Conservation (phyloP, 2,113 vertebrate species). For the Podilymbus podiceps region DNA sequence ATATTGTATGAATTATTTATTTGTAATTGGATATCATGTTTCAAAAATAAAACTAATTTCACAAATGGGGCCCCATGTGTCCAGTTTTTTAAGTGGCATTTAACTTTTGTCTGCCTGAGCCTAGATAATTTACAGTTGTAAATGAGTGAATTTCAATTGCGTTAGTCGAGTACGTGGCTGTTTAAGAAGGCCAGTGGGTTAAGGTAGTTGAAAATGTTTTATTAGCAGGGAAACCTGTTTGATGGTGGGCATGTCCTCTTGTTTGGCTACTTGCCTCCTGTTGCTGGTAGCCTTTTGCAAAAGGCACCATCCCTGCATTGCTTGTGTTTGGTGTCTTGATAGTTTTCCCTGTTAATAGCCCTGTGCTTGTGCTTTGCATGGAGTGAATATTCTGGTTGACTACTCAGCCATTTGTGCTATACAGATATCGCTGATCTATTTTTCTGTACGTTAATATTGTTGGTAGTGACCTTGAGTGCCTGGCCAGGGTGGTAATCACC, state of each 20-base stretch:
- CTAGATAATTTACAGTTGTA: neutral
- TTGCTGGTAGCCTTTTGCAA: too few relatives aligned
- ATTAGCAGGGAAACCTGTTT: too few relatives aligned
- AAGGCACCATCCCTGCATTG: neutral
- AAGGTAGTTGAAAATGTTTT: neutral
- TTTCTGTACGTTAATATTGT: neutral
- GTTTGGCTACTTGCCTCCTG: fast-evolving
- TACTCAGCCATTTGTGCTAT: fast-evolving
- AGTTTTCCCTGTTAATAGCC: neutral
- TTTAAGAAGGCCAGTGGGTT: too few relatives aligned
- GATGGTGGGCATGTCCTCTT: neutral
- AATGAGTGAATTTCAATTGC: neutral
- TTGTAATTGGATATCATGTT: conserved; percentile 77
- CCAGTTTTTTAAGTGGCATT: neutral
- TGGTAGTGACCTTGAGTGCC: neutral
- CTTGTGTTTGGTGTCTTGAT: too few relatives aligned
- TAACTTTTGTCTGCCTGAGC: neutral
- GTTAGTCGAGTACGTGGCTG: neutral
- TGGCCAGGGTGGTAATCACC: neutral
- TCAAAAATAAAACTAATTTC: conserved; percentile 75
- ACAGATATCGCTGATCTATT: neutral
- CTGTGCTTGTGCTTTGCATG: neutral
- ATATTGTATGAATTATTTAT: conserved; percentile 80
- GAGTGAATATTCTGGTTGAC: fast-evolving
- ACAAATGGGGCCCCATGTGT: neutral